Evolutionary conservation across 2,888 invertebrate species (phyloP).

Genomic region (Neoascia interrupta): DNA sequence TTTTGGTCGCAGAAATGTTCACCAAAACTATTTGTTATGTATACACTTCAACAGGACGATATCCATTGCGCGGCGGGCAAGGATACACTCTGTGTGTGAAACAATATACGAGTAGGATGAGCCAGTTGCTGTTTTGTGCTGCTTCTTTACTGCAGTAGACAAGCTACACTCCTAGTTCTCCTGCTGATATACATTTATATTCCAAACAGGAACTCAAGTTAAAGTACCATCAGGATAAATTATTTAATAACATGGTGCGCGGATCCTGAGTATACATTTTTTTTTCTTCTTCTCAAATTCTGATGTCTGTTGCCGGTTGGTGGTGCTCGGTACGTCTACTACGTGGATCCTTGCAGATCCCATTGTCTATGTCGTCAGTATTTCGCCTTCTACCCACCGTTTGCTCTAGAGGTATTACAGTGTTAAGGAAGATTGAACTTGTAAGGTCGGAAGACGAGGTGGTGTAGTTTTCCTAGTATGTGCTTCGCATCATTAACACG

Average conservation of each 20-base stretch:
- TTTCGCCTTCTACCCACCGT: constrained; percentile 3
- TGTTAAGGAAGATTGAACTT: constrained; percentile 20
- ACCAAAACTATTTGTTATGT: constrained; percentile 63
- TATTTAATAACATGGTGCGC: constrained; percentile 69
- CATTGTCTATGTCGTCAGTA: constrained; percentile 51
- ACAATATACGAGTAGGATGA: constrained; percentile 49
- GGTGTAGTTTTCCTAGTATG: constrained; percentile 45
- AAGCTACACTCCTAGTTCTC: no score
- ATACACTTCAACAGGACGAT: constrained; percentile 65
- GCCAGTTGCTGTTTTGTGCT: not conserved
- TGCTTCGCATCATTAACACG: constrained; percentile 69
- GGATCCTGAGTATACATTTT: constrained; percentile 50
- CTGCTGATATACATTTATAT: constrained; percentile 66
- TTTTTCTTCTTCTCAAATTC: constrained; percentile 2
- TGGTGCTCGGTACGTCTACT: constrained; percentile 21
- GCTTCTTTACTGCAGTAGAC: no score
- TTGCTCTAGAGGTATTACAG: no score
- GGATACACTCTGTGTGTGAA: no score
- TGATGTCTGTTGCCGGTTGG: constrained; percentile 16
- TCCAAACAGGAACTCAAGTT: constrained; percentile 69
- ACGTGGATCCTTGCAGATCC: constrained; percentile 55
- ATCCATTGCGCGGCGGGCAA: constrained; percentile 56
- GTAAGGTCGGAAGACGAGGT: not conserved
- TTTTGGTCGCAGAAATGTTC: constrained; percentile 10
- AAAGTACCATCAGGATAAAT: constrained; percentile 70